Evolutionary conservation across 2,113 vertebrate species (phyloP), one percentile per base, ranked within the genome.

Genomic region (Bucco capensis): DNA sequence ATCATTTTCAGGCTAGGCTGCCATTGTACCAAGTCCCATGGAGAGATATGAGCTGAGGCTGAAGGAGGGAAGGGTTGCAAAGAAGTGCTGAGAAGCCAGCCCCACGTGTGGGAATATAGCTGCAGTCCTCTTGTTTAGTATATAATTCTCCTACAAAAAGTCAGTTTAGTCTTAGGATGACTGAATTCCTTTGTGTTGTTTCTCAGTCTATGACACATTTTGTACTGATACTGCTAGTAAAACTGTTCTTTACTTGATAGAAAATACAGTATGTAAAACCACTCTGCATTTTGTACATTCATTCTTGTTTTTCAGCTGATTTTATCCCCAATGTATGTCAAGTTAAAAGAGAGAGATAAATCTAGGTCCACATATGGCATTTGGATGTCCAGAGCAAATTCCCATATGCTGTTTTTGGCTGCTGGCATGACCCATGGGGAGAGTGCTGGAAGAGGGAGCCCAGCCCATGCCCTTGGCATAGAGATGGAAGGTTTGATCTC

Each of bases 181-280:
- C 33, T 65, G 77, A 84, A 14, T 42, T 92, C 14, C 66, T 42
- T 38, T 27, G 28, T 47, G 50, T 5, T 77, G 25, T 70, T 92
- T 73, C 67, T 79, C 82, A 54, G 33, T 7, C 22, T 11, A 30
- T 47, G 33, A 89, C 73, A 64, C 5, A 46, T 61, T 81, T 93
- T 58, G 25, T 80, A 46, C 58, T 35, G 25, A 69, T 84, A 83
- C 1, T 35, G 18, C 19, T 61, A 47, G 46, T 35, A 64, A 64
- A 90, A 57, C 4, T 47, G 19, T 53, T 73, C 22, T 72, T 90
- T 53, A 40, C 47, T 72, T 51, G 44, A 21, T 24, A 72, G 61
- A 87, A 75, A 84, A 92, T 19, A 33, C 0, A 50, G 5, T 19
- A 33, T 90, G 92, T 94, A 89, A 85, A 92, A 94, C 72, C 28